These are phyloP conservation scores for Menidia beryllina DNA, from an alignment of 2,113 vertebrate genomes.

Conservation along the genomic window DNA sequence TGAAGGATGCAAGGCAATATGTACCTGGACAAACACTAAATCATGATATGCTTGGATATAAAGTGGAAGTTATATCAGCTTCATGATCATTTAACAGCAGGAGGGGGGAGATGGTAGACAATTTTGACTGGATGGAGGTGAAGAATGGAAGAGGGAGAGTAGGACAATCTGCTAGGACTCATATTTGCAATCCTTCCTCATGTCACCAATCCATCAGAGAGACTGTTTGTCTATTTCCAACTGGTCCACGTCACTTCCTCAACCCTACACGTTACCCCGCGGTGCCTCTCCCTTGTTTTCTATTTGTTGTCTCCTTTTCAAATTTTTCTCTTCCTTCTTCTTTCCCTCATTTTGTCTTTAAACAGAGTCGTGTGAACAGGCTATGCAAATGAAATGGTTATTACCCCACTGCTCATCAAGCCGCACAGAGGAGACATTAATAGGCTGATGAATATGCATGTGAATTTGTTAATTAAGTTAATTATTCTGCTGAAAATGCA, in stretches of 20 bases:
- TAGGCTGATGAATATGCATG: constrained; percentile 95
- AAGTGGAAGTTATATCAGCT: constrained; percentile 25
- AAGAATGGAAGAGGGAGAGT: constrained; percentile 52
- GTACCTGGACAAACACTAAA: constrained; percentile 47
- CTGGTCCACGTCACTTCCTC: constrained; percentile 66
- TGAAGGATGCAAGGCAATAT: constrained; percentile 29
- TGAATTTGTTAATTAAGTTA: constrained; percentile 98
- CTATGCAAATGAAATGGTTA: constrained; percentile 99
- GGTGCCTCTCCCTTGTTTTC: constrained; percentile 59
- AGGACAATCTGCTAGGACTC: constrained; percentile 70
- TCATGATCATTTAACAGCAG: constrained; percentile 65
- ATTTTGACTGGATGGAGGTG: constrained; percentile 68
- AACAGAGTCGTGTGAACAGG: constrained; percentile 90
- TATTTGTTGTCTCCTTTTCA: constrained; percentile 55
- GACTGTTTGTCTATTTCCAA: constrained; percentile 57
- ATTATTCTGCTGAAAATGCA: constrained; percentile 99
- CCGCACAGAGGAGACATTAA: constrained; percentile 98
- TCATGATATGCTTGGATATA: neutral
- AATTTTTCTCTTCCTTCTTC: constrained; percentile 67
- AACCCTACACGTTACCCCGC: constrained; percentile 51
- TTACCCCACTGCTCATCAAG: constrained; percentile 99
- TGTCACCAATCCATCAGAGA: constrained; percentile 69
- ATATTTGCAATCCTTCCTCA: constrained; percentile 50
- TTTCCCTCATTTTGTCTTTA: constrained; percentile 71
- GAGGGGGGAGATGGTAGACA: constrained; percentile 55